Conservation (phyloP, 2,888 invertebrate species). For the Ditylenchus weischeri region DNA sequence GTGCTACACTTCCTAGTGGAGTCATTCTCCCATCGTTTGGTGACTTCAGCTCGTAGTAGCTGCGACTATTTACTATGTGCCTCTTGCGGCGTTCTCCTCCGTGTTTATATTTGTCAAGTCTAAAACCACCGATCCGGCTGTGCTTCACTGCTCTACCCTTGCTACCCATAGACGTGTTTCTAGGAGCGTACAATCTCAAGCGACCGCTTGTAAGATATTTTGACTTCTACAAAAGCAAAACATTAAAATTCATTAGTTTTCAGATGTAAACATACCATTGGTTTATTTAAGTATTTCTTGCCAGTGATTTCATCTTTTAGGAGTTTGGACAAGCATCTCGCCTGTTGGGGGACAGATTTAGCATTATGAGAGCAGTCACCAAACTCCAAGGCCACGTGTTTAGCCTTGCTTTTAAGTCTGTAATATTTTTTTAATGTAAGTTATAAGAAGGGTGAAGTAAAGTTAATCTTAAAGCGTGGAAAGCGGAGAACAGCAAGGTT, state of each 20-base stretch:
- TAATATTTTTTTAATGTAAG: too few species aligned
- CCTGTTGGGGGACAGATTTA: background rate
- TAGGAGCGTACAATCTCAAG: too few species aligned
- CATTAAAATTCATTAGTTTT: too few species aligned
- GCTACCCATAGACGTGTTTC: too few species aligned
- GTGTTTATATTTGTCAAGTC: background rate
- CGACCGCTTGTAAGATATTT: too few species aligned
- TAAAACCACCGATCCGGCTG: slow-evolving; percentile 26
- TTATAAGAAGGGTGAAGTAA: too few species aligned
- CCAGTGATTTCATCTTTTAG: background rate
- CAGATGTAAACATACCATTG: too few species aligned
- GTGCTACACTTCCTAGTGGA: slow-evolving; percentile 27
- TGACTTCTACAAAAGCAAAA: too few species aligned
- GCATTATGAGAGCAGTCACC: slow-evolving; percentile 2
- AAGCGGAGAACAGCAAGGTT: too few species aligned
- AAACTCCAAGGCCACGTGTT: slow-evolving; percentile 1
- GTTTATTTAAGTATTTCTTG: slow-evolving; percentile 19
- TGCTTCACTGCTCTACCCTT: slow-evolving; percentile 13
- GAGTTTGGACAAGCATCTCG: background rate
- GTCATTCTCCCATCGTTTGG: slow-evolving; percentile 18
- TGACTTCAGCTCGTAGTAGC: slow-evolving; percentile 18
- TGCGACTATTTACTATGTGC: slow-evolving; percentile 15
- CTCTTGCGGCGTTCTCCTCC: background rate
- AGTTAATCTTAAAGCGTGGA: too few species aligned
- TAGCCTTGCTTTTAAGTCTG: background rate